Base-by-base conservation (phyloP, 2,113 vertebrate genomes). In the Scartelaos histophorus region DNA sequence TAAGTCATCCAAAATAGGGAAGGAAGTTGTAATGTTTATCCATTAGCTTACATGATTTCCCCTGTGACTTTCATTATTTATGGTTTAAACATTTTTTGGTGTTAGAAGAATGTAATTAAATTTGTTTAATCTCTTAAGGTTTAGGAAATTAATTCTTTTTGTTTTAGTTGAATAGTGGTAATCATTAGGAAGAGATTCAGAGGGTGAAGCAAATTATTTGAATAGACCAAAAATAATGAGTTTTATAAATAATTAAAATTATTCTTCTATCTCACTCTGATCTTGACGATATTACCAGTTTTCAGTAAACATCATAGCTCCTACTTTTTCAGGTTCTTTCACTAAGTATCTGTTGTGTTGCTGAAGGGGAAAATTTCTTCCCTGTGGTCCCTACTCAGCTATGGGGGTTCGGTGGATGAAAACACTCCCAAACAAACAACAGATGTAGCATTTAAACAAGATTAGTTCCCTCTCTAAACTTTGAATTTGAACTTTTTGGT, bases 351-450 rank as follows among this genome's bases (percentile, higher is more conserved):
- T 25, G 35, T 17, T 64, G 29, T 64, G 34, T 43, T 35, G 61
- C 34, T 13, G 19, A 43, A n/a, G 35, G 61, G 17, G 5, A 64
- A 43, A 11, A 34, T 64, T 2, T 38, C 38, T n/a, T 64, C 61
- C 61, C 34, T 38, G 7, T 34, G 61, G 34, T 64, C 29, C 34
- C 3, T 69, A 51, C n/a, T 47, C 60, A 58, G 46, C 47, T 34
- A 64, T n/a, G 34, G 61, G 61, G 34, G 58, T 61, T 61, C 16
- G 1, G 17, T 38, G 12, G 61, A 64, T 43, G 21, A 64, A 35
- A 38, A 64, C 17, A 47, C 53, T 73, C 66, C 35, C 74, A 77
- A 80, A 71, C 62, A 73, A 78, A 70, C 69, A 56, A 71, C 58
- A 13, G n/a, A 16, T 49, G 53, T 67, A 70, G 70, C 77, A 69